phyloP scores from a whole-genome alignment of 2,888 invertebrate genomes.

The Polyploca ridens region DNA sequence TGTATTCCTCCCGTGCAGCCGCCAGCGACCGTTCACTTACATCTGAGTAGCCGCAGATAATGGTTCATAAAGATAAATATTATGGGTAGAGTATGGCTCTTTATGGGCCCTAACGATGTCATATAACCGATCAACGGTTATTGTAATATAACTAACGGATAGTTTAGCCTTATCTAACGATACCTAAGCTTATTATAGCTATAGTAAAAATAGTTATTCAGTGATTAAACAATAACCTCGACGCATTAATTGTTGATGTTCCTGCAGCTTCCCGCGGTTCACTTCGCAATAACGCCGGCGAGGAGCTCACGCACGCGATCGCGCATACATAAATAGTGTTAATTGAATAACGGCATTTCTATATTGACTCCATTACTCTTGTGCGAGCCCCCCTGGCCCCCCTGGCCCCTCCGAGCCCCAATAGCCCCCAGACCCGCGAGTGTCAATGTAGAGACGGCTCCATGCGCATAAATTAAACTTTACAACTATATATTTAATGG shows the following conservation, averaged over 20 bases:
- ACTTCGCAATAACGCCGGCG: background rate
- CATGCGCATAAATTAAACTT: background rate
- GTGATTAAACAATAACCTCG: background rate
- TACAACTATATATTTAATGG: background rate
- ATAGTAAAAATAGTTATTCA: background rate
- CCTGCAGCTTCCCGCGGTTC: background rate
- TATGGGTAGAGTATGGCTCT: background rate
- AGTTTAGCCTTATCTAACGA: background rate
- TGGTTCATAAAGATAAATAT: slow-evolving; percentile 8
- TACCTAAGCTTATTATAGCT: background rate
- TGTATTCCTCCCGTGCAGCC: background rate
- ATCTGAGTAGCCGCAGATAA: background rate
- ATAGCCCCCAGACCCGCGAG: background rate
- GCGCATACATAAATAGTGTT: slow-evolving; percentile 38
- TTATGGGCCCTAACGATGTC: slow-evolving; percentile 3
- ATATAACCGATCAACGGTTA: slow-evolving; percentile 7
- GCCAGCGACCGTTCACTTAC: too few relatives aligned
- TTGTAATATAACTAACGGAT: slow-evolving; percentile 5
- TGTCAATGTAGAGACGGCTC: slow-evolving; percentile 5
- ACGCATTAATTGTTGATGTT: background rate
- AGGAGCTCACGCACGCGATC: slow-evolving; percentile 20
- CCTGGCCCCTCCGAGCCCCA: background rate
- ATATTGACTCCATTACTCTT: slow-evolving; percentile 3
- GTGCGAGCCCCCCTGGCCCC: background rate
- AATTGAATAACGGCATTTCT: slow-evolving; percentile 49